These are phyloP conservation scores for Ambastaia sidthimunki DNA, from an alignment of 2,797 vertebrate species.

Conservation along the genomic window DNA sequence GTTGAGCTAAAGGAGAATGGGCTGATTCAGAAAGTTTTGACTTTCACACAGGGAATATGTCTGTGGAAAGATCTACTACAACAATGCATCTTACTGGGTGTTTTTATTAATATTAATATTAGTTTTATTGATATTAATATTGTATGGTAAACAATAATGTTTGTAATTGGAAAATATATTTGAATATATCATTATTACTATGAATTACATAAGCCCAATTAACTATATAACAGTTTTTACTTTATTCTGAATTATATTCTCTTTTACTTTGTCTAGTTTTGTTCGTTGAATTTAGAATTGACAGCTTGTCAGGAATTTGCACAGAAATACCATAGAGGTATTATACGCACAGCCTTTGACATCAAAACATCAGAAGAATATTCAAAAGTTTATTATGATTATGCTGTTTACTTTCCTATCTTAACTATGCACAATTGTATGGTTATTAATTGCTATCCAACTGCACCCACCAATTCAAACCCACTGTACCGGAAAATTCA, in stretches of 20 bases:
- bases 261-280: too few species aligned
- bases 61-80: not conserved
- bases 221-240: too few species aligned
- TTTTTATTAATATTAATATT: not conserved
- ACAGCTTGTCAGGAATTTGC: not conserved
- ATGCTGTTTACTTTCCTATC: not conserved
- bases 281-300: too few species aligned
- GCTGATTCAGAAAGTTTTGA: slow-evolving; percentile 32
- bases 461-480: not conserved
- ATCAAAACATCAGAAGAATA: not conserved
- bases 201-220: not conserved
- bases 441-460: not conserved
- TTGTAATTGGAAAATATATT: not conserved
- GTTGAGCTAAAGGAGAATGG: slow-evolving; percentile 11
- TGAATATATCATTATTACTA: not conserved
- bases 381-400: not conserved
- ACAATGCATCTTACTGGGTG: too few species aligned
- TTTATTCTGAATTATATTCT: too few species aligned
- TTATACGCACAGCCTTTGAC: not conserved
- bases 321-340: not conserved
- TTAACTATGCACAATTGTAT: not conserved
- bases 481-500: too few species aligned
- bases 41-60: slow-evolving; percentile 8
- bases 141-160: not conserved
- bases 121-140: too few species aligned